Base-by-base conservation (phyloP, 92 coral and sea anemone species). In the Epizoanthus rinbou region DNA sequence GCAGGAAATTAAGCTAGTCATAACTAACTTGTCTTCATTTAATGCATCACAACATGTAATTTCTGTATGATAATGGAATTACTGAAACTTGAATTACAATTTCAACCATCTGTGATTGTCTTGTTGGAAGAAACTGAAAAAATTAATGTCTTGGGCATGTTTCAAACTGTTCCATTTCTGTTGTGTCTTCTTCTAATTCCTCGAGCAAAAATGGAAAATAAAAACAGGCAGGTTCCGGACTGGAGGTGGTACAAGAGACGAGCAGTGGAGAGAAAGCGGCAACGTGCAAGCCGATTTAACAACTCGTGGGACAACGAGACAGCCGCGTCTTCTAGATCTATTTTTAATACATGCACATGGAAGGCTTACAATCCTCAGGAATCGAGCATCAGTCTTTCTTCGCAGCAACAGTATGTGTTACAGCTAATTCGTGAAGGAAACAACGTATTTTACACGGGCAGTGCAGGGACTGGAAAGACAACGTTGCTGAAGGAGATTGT, bases 381-480 rank as follows among this genome's bases (percentile, higher is more conserved):
- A 53, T 73, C 67, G 7, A 85, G 33, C 25, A 73, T 85, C 7
- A 22, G 75, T 19, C 89, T 89, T 17, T 89, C 92, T 28, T 60
- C 84, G 2, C 92, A 89, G 50, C 92, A 89, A 45, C 43, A 70
- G 33, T 69, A 89, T 24, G 92, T 89, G 14, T 57, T 89, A 68
- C 28, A 89, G 58, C 35, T 85, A 63, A 85, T 89, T 41, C 84
- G 92, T n/a, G 45, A 85, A 54, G 89, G 92, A n/a, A 85, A 85
- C 73, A 89, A 81, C 79, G 92, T 89, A 53, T 89, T 89, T 39
- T 89, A 85, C 71, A 89, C 92, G 45, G 92, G 92, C 8, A 89
- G 84, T 60, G 92, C 92, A 4, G 92, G 92, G 8, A 89, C 87
- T 13, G 92, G 92, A 10, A 89, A 89, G 83, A 89, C 92, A 5